Base-by-base conservation (phyloP, 2,113 vertebrate genomes). In the Uria aalge region DNA sequence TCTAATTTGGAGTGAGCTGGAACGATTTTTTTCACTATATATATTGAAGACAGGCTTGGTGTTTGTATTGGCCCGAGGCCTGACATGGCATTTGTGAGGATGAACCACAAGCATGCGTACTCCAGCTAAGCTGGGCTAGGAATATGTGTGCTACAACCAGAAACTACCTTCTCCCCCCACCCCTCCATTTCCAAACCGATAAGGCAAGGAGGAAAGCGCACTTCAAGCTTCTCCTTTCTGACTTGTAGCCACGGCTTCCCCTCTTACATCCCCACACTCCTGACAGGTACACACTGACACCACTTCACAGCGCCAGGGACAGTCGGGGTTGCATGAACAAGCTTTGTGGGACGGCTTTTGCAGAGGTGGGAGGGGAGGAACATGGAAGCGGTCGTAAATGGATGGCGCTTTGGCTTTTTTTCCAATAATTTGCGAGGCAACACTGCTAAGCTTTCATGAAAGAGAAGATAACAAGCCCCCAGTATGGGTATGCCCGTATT, bases 251-350 rank as follows among this genome's bases (percentile, higher is more conserved):
- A 82, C 0, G 3, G 16, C 12, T 79, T 93, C 36, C 38, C 59
- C 36, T 75, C 67, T n/a, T 48, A 11, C 16, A 8, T 76, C 52
- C 30, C 53, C 26, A 13, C 29, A 6, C 24, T 38, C 59, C 15
- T 12, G 62, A 40, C 5, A 24, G 36, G 34, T 48, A 68, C 18
- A 7, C 23, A 15, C 1, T 1, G 34, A 85, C 72, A 84, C 12
- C 2, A 4, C 27, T 57, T 53, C 1, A 11, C 23, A 41, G 59
- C 1, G 3, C 15, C 47, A 38, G 48, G 30, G 21, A 57, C 1
- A 0, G 1, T 8, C 6, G 11, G 22, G 17, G 68, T 23, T 80
- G 52, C 2, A 1, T 0, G 0, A 72, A 11, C 36, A 55, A 48
- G 15, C 34, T 85, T 48, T 75, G 34, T 23, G 77, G 52, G 38